Percentiles rank a stretch among this genome's conserved stretches.
These are phyloP conservation scores for Epicauta chinensis DNA, from an alignment of 1,140 invertebrate species.

Conservation along the genomic window DNA sequence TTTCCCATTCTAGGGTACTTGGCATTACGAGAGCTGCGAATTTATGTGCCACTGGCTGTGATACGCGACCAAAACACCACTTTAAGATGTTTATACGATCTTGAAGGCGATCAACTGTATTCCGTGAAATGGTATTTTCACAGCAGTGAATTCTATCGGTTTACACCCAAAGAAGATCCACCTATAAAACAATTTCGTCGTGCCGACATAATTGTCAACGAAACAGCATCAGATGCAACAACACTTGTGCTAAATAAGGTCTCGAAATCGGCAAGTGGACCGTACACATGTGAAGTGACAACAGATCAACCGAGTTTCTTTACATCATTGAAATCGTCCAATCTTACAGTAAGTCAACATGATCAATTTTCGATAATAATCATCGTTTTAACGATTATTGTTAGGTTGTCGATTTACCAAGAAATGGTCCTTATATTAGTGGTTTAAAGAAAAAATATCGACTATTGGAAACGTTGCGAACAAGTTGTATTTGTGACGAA, in stretches of 20 bases:
- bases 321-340: constrained; percentile 62
- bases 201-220: constrained; percentile 22
- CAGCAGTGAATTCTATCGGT: constrained; percentile 67
- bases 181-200: constrained; percentile 56
- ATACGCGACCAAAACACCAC: constrained; percentile 30
- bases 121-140: constrained; percentile 80
- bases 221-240: constrained; percentile 52
- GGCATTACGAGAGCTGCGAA: constrained; percentile 4
- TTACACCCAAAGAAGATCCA: constrained; percentile 64
- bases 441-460: constrained; percentile 64
- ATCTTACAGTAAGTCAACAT: constrained; percentile 38
- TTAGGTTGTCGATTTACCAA: constrained; percentile 58
- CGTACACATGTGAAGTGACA: constrained; percentile 76
- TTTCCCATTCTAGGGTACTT: no score
- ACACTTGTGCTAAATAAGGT: constrained; percentile 54
- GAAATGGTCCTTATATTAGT: constrained; percentile 59
- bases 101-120: constrained; percentile 67
- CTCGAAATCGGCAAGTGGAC: constrained; percentile 56
- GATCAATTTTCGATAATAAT: not conserved
- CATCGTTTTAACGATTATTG: constrained; percentile 26
- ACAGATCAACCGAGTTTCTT: constrained; percentile 80
- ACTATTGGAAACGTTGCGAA: constrained; percentile 61
- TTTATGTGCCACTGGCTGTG: constrained; percentile 6
- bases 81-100: constrained; percentile 71
- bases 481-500: constrained; percentile 66